Conservation (phyloP, 2,113 vertebrate genomes). For the Pelecanus crispus region DNA sequence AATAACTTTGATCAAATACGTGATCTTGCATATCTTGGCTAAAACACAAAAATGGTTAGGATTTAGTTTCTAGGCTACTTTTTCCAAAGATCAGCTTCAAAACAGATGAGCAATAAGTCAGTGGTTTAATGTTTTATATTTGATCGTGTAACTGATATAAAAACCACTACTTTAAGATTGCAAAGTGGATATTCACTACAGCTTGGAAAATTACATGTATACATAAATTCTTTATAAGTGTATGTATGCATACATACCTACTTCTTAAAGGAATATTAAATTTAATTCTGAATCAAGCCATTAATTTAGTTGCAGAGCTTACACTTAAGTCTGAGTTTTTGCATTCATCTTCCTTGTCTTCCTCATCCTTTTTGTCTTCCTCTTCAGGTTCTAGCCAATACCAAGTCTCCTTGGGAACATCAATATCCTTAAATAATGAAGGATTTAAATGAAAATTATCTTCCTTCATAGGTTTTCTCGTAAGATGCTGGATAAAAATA, state of each 20-base stretch:
- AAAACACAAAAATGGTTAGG: background rate
- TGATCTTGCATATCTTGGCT: background rate
- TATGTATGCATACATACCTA: background rate
- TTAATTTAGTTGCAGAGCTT: constrained; percentile 19
- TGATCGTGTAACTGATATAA: background rate
- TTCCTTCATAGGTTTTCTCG: background rate
- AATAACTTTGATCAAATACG: background rate
- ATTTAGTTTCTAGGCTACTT: background rate
- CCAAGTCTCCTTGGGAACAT: constrained; percentile 84
- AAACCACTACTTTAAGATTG: background rate
- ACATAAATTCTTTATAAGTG: background rate
- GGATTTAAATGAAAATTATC: background rate
- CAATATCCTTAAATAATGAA: constrained; percentile 76
- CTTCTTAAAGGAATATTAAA: background rate
- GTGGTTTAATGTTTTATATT: background rate
- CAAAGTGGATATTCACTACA: background rate
- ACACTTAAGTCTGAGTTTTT: constrained; percentile 78
- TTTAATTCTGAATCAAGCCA: background rate
- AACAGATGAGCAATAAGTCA: background rate
- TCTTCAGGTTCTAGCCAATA: constrained; percentile 82
- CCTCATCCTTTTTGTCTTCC: constrained; percentile 72
- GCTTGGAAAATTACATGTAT: background rate
- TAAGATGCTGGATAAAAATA: background rate
- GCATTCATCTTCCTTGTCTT: constrained; percentile 71
- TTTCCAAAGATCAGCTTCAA: background rate